Evolutionary conservation across 1,140 invertebrate genomes (phyloP), one percentile per base, ranked within the genome.

Genomic region (Medauroidea extradentata): DNA sequence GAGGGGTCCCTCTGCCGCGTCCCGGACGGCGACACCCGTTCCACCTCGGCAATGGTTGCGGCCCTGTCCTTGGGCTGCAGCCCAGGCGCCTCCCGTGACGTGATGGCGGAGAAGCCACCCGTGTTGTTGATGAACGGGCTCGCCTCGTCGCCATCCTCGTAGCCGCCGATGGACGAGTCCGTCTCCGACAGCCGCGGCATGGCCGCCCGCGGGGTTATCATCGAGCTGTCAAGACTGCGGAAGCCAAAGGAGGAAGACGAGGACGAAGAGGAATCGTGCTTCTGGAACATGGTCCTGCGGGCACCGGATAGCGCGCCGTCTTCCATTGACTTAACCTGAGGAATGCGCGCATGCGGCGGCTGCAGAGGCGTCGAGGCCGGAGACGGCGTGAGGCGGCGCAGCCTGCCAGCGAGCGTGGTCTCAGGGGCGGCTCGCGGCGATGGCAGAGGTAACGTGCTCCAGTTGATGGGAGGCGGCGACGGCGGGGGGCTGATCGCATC

Each of bases 181-280:
- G 81, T 81, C 65, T 83, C 81, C 0, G 77, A 74, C 1, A 83
- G 57, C 16, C 79, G 68, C 1, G 81, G 80, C 81, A 82, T 82
- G 9, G 75, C 65, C 3, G 71, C 63, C 24, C 57, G 48, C 38
- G 64, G 57, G 46, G 67, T 69, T 41, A 69, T 71, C 2, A 80
- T 71, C 60, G 75, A 78, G 61, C 78, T 80, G 53, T 83, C 82
- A 52, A 83, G 69, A 63, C 80, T 82, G 46, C 81, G 64, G 61
- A 83, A 82, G 0, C 80, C 80, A 67, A 82, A 75, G 0, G 80
- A 81, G 23, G 77, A 79, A 0, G 80, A 80, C 0, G 79, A 81
- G 0, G 80, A 81, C 3, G 80, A 82, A 0, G 80, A 81, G 0
- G 80, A 81, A 25, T 81, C 80, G 0, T 75, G 65, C 41, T 83